A percentile compares a stretch with the other conserved stretches of the same genome.
Evolutionary conservation across 1,140 invertebrate species (phyloP).

Genomic region (Pseudomyrmex concolor): DNA sequence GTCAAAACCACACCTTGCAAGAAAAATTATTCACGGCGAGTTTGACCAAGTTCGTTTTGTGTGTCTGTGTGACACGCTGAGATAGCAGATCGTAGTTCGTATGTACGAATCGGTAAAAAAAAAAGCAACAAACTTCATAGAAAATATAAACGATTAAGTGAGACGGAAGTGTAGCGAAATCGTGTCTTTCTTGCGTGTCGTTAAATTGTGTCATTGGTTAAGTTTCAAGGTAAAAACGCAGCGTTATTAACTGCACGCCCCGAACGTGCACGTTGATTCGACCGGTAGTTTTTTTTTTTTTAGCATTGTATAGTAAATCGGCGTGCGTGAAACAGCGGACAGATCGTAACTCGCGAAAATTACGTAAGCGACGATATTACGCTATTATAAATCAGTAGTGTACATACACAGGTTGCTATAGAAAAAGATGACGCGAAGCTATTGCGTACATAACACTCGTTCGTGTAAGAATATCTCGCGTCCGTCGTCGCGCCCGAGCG

Average conservation of each 20-base stretch:
- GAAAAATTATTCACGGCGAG: slow-evolving; percentile 16
- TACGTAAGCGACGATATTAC: slow-evolving; percentile 33
- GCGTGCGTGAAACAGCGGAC: slow-evolving; percentile 8
- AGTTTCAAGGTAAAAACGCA: slow-evolving; percentile 20
- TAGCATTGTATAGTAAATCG: background rate
- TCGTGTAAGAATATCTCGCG: background rate
- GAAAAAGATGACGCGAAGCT: slow-evolving; percentile 13
- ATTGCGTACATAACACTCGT: background rate
- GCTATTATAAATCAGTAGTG: slow-evolving; percentile 16
- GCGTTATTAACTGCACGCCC: background rate
- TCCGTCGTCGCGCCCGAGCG: background rate
- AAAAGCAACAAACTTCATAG: too few relatives aligned
- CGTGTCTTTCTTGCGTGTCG: background rate
- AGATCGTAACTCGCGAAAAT: background rate
- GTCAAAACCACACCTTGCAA: slow-evolving; percentile 73
- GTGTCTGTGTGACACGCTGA: too few relatives aligned
- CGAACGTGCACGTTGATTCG: background rate
- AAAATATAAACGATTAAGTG: too few relatives aligned
- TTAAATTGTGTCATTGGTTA: slow-evolving; percentile 33
- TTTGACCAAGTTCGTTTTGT: slow-evolving; percentile 1
- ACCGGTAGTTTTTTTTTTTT: slow-evolving; percentile 6
- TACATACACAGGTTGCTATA: background rate
- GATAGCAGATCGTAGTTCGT: too few relatives aligned
- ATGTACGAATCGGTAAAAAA: too few relatives aligned
- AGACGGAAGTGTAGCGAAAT: background rate